Percentiles rank a stretch among this genome's conserved stretches.
Conservation (phyloP, 2,888 invertebrate genomes). For the Esperia sulphurella region DNA sequence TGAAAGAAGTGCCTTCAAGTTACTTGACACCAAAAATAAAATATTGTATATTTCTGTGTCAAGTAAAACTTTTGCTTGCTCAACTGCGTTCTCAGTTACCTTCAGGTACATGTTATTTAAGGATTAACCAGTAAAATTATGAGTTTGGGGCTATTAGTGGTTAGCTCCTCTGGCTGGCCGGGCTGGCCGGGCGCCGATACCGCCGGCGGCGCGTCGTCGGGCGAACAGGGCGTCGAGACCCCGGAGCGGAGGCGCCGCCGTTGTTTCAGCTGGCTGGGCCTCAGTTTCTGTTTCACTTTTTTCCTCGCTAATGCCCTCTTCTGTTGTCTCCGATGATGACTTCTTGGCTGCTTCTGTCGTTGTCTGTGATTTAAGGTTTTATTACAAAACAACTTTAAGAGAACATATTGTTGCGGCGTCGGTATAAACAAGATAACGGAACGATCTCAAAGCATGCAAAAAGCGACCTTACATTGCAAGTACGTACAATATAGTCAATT, state of each 20-base stretch:
- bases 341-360: slow-evolving; percentile 65
- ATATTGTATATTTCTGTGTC: too few relatives aligned
- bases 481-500: too few relatives aligned
- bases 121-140: slow-evolving; percentile 9
- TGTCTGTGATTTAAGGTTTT: slow-evolving; percentile 31
- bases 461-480: too few relatives aligned
- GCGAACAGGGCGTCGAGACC: slow-evolving; percentile 84
- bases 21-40: too few relatives aligned
- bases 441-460: too few relatives aligned
- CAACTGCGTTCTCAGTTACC: slow-evolving; percentile 4
- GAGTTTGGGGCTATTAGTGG: slow-evolving; percentile 5
- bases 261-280: slow-evolving; percentile 55
- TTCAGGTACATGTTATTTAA: slow-evolving; percentile 9
- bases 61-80: not conserved
- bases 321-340: slow-evolving; percentile 51
- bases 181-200: slow-evolving; percentile 49
- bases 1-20: too few relatives aligned
- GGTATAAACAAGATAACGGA: too few relatives aligned
- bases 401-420: too few relatives aligned
- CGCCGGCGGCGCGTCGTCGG: slow-evolving; percentile 81
- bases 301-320: slow-evolving; percentile 64
- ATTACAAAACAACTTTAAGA: too few relatives aligned
- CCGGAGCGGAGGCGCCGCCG: slow-evolving; percentile 79
- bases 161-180: slow-evolving; percentile 46
- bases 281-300: slow-evolving; percentile 64